These are phyloP conservation scores for Wiebesia pumilae DNA, from an alignment of 1,140 invertebrate species.

Conservation along the genomic window DNA sequence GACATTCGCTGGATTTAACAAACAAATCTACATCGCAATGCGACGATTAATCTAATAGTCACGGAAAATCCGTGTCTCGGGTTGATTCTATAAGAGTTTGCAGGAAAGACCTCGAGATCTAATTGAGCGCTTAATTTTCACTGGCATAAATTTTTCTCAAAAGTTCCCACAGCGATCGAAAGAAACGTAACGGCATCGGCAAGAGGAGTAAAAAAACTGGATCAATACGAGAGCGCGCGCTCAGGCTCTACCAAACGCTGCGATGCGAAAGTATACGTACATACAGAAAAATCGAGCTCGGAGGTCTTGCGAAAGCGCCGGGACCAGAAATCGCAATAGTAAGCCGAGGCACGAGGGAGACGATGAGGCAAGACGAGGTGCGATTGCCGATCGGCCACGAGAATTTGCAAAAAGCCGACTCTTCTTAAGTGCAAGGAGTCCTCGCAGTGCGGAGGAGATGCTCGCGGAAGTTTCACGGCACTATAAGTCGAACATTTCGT, in stretches of 20 bases:
- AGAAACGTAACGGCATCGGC: constrained; percentile 23
- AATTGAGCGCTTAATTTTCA: constrained; percentile 39
- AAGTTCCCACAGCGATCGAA: constrained; percentile 36
- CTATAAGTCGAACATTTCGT: neutral
- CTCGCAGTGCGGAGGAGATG: neutral
- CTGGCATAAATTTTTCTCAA: constrained; percentile 22
- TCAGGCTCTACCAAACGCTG: neutral
- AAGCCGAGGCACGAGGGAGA: constrained; percentile 35
- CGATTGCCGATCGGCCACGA: too few species aligned
- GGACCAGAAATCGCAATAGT: constrained; percentile 30
- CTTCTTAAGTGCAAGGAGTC: neutral
- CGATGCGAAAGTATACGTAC: constrained; percentile 31
- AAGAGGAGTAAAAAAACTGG: constrained; percentile 18
- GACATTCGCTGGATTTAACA: neutral
- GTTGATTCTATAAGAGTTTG: neutral
- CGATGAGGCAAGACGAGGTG: constrained; percentile 41
- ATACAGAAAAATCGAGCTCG: neutral
- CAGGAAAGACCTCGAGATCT: neutral
- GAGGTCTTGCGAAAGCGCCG: constrained; percentile 45
- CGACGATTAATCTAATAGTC: neutral
- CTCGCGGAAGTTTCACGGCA: constrained; percentile 5
- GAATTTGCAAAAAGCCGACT: neutral
- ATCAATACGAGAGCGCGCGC: constrained; percentile 10
- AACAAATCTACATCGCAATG: neutral
- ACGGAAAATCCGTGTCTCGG: neutral